Evolutionary conservation across 2,113 vertebrate genomes (phyloP).

Genomic region (Corythornis vintsioides): DNA sequence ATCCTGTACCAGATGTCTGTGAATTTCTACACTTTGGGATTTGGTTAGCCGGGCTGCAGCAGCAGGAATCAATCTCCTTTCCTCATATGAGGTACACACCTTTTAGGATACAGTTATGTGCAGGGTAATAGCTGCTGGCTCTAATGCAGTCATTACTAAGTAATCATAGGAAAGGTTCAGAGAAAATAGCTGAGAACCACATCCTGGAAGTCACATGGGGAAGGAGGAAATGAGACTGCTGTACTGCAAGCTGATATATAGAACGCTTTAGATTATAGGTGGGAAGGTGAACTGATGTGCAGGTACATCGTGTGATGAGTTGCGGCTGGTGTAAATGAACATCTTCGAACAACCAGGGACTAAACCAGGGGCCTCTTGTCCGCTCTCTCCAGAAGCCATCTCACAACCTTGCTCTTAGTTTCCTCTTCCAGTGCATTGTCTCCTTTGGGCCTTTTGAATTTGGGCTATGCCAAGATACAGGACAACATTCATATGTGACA

Average conservation of each 20-base stretch:
- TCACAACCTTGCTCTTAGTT: not conserved
- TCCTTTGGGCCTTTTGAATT: not conserved
- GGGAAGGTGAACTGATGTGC: not conserved
- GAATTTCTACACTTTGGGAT: not conserved
- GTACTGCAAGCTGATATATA: accelerated
- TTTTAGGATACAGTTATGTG: not conserved
- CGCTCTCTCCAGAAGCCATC: not conserved
- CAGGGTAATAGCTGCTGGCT: not conserved
- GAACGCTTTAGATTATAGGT: not conserved
- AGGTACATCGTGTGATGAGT: accelerated
- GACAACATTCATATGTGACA: not conserved
- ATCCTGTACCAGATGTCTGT: not conserved
- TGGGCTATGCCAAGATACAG: not conserved
- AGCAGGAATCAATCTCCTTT: not conserved
- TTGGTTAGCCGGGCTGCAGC: not conserved
- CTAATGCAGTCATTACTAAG: not conserved
- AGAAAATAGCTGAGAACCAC: not conserved
- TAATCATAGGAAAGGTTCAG: not conserved
- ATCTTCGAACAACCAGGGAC: not conserved
- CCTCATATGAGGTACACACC: not conserved
- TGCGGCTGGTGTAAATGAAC: not conserved
- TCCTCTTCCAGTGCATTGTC: not conserved
- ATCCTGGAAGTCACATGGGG: accelerated
- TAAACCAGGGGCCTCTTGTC: not conserved
- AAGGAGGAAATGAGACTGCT: not conserved